Conservation (phyloP, 2,797 vertebrate species). For the Diplodus sargus region DNA sequence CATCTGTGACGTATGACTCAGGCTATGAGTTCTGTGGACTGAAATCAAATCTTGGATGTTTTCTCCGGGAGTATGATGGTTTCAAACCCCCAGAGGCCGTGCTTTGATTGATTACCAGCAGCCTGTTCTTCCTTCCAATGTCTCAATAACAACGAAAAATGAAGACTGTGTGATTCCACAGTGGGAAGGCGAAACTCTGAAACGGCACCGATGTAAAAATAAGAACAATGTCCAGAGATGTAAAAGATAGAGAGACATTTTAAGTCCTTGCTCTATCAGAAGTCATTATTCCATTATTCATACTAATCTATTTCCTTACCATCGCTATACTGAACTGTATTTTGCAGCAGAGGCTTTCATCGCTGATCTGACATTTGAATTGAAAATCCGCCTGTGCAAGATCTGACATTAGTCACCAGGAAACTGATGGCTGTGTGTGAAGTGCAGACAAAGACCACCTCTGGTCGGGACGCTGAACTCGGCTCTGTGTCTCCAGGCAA, state of each 20-base stretch:
- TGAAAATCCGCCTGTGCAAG: constrained; percentile 36
- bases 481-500: constrained; percentile 53
- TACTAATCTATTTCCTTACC: constrained; percentile 10
- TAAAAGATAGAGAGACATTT: not conserved
- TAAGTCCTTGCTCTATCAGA: not conserved
- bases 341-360: constrained; percentile 39
- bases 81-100: constrained; percentile 34
- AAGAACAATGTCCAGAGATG: not conserved
- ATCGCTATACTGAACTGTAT: not conserved
- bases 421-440: constrained; percentile 41
- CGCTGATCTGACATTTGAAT: constrained; percentile 49
- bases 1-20: constrained; percentile 15
- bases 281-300: constrained; percentile 19
- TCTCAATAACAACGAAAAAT: not conserved
- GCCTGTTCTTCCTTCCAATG: not conserved
- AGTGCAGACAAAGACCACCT: constrained; percentile 49
- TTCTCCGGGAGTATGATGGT: constrained; percentile 7
- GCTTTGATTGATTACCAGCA: constrained; percentile 24
- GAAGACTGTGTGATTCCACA: not conserved
- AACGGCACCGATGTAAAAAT: not conserved
- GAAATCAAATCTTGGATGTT: constrained; percentile 35
- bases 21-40: constrained; percentile 15
- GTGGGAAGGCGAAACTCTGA: not conserved
- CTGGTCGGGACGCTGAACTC: constrained; percentile 43
- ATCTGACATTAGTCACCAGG: constrained; percentile 42